Conservation (phyloP, 2,888 invertebrate genomes). For the Melieria crassipennis region DNA sequence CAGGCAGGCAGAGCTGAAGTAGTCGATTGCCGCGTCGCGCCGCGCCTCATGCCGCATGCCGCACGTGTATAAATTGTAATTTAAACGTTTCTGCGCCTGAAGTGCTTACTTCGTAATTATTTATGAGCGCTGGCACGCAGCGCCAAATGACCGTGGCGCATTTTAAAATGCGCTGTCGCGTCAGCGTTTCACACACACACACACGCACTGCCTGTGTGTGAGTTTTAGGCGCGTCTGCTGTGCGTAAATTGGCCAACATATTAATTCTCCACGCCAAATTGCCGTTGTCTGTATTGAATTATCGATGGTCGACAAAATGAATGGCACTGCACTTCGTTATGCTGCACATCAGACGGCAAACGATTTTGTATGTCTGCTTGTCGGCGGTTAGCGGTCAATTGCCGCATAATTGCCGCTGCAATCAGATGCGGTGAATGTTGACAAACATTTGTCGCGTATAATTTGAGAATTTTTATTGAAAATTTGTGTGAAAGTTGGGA, state of each 20-base stretch:
- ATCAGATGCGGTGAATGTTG: no score
- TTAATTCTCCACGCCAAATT: neutral
- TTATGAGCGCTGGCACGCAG: conserved; percentile 18
- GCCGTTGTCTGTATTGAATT: no score
- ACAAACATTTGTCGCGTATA: no score
- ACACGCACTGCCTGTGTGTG: neutral
- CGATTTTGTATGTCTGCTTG: no score
- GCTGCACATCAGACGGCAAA: no score
- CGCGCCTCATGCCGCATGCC: neutral
- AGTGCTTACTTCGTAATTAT: conserved; percentile 30
- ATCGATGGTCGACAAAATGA: no score
- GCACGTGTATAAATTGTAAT: conserved; percentile 28
- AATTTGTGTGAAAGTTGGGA: no score
- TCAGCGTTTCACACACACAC: neutral
- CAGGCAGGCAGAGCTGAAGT: neutral
- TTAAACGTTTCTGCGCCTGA: conserved; percentile 26
- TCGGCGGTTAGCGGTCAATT: no score
- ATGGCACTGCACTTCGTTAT: no score
- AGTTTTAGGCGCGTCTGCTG: neutral
- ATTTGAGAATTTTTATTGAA: no score
- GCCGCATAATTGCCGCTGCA: no score
- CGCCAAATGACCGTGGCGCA: conserved; percentile 20
- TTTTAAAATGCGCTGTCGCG: conserved; percentile 28
- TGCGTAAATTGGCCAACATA: neutral
- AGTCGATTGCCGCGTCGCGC: conserved; percentile 3